Percentiles rank a stretch among this genome's conserved stretches.
phyloP scores from a whole-genome alignment of 2,888 invertebrate genomes.

The Tachina lurida region DNA sequence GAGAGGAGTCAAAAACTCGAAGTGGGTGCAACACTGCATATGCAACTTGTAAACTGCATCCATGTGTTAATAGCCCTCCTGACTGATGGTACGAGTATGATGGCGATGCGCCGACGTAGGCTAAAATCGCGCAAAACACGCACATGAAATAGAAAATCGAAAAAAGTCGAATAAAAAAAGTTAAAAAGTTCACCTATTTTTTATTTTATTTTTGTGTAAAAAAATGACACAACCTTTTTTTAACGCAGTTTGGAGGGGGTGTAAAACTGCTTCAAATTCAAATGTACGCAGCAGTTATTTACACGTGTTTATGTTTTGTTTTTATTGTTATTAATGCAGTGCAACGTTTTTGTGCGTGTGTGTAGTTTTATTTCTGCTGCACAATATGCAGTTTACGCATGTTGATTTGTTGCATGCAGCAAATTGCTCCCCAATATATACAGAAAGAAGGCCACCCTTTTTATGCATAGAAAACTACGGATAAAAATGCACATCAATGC shows the following conservation, averaged over 20 bases:
- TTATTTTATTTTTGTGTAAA: slow-evolving; percentile 74
- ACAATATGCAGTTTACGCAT: slow-evolving; percentile 66
- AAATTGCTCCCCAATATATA: slow-evolving; percentile 27
- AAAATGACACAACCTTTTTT: slow-evolving; percentile 43
- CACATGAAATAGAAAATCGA: slow-evolving; percentile 51
- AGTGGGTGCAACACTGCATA: slow-evolving; percentile 46
- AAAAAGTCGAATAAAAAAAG: slow-evolving; percentile 72
- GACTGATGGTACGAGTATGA: slow-evolving; percentile 48
- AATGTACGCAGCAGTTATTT: slow-evolving; percentile 60
- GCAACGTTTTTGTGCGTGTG: not conserved
- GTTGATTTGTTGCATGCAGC: slow-evolving; percentile 69
- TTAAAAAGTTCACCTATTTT: slow-evolving; percentile 79
- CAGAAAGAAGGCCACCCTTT: slow-evolving; percentile 29
- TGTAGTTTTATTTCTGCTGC: slow-evolving; percentile 44
- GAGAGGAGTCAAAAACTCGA: not conserved
- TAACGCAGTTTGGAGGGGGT: slow-evolving; percentile 20
- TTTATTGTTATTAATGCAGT: slow-evolving; percentile 34
- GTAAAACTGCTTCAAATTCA: slow-evolving; percentile 60
- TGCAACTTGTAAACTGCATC: slow-evolving; percentile 43
- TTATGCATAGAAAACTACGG: slow-evolving; percentile 28
- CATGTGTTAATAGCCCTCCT: not conserved
- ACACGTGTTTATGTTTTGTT: slow-evolving; percentile 62
- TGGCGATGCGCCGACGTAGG: slow-evolving; percentile 71
- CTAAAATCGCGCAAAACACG: slow-evolving; percentile 40
- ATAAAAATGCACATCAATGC: not conserved